Percentiles rank a stretch among this genome's conserved stretches.
These are phyloP conservation scores for Microctenopoma stevenorrisi DNA, from an alignment of 2,797 vertebrate genomes.

Conservation along the genomic window DNA sequence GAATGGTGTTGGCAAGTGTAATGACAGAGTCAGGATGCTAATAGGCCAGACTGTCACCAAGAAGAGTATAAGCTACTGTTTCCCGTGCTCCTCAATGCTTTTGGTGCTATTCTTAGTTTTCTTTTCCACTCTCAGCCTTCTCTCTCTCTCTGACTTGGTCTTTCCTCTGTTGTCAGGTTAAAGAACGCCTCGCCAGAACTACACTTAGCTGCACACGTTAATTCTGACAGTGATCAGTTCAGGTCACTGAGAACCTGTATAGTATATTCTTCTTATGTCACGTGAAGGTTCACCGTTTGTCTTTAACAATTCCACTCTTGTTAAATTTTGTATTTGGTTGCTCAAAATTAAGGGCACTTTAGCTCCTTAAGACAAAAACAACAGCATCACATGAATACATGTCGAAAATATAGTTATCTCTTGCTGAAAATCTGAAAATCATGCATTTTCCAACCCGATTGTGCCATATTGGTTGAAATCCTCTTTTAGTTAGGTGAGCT, in stretches of 20 bases:
- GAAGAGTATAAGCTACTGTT: conserved; percentile 64
- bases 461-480: conserved; percentile 6
- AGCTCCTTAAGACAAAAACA: conserved; percentile 8
- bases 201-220: background rate
- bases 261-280: too few species aligned
- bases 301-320: background rate
- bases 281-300: too few species aligned
- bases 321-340: too few species aligned
- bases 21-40: conserved; percentile 87
- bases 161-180: conserved; percentile 76
- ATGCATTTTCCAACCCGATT: background rate
- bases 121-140: conserved; percentile 16
- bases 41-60: conserved; percentile 84
- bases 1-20: conserved; percentile 90
- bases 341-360: too few species aligned
- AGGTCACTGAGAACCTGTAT: background rate
- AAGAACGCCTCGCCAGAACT: conserved; percentile 60
- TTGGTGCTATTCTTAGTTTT: conserved; percentile 31
- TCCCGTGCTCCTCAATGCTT: conserved; percentile 30
- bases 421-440: conserved; percentile 1
- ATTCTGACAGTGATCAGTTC: background rate
- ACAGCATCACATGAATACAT: background rate
- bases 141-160: conserved; percentile 35
- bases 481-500: conserved; percentile 1
- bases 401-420: background rate